Evolutionary conservation across 64 coral and sea anemone genomes (phyloP).

Genomic region (Dendrophyllia cribrosa): DNA sequence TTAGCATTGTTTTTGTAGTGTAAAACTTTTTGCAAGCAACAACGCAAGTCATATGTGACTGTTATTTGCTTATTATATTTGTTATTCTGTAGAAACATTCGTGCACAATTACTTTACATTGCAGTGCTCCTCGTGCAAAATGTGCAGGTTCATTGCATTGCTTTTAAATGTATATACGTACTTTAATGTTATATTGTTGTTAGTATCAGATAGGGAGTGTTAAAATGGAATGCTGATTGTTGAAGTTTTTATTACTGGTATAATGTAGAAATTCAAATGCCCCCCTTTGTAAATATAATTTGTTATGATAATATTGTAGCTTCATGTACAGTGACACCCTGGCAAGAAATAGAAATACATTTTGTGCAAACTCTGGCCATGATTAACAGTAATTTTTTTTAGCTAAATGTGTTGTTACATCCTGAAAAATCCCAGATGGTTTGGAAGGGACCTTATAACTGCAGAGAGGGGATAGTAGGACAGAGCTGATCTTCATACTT

Average conservation of each 20-base stretch:
- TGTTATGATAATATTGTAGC: background rate
- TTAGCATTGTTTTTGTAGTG: background rate
- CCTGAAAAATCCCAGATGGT: too few species aligned
- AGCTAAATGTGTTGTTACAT: too few species aligned
- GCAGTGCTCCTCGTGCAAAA: background rate
- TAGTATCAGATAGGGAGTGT: background rate
- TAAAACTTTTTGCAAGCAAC: background rate
- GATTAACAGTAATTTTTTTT: too few species aligned
- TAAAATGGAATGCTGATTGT: background rate
- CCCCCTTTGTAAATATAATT: constrained; percentile 7
- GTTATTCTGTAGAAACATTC: constrained; percentile 23
- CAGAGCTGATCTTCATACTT: too few species aligned
- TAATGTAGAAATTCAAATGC: background rate
- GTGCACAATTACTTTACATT: constrained; percentile 35
- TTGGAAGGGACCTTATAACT: too few species aligned
- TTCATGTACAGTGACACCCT: background rate
- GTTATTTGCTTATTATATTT: background rate
- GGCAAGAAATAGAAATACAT: too few species aligned
- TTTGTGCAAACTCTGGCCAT: background rate
- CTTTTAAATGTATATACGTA: constrained; percentile 20
- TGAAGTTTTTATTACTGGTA: constrained; percentile 4
- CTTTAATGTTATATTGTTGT: background rate
- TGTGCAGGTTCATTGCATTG: background rate
- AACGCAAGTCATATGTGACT: background rate
- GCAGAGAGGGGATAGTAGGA: too few species aligned